Evolutionary conservation across 2,113 vertebrate genomes (phyloP).

Genomic region (Pitta sordida): DNA sequence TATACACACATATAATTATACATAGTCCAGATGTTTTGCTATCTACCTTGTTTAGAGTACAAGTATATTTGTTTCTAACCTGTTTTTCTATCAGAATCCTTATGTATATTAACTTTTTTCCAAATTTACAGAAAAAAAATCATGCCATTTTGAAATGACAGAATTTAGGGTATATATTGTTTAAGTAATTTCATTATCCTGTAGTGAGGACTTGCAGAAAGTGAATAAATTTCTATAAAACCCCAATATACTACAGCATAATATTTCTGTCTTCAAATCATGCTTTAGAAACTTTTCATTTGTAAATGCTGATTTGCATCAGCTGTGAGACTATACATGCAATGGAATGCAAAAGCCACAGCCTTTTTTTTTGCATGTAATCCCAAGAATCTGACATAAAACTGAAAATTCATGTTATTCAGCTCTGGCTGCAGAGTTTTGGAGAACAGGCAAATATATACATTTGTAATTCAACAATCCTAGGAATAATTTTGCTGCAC

Average conservation of each 20-base stretch:
- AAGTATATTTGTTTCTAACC: neutral
- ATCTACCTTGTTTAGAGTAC: neutral
- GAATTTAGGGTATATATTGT: neutral
- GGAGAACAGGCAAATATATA: neutral
- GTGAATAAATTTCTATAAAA: neutral
- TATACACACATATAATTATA: neutral
- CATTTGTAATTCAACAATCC: neutral
- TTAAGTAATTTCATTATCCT: neutral
- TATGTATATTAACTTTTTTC: neutral
- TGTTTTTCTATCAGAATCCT: neutral
- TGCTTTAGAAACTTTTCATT: neutral
- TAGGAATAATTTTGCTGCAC: neutral
- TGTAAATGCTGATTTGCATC: neutral
- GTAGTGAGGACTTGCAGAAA: neutral
- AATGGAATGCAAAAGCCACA: neutral
- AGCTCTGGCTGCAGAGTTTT: neutral
- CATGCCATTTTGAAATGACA: neutral
- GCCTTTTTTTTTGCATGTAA: neutral
- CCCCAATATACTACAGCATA: neutral
- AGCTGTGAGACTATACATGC: neutral
- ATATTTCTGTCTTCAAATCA: neutral
- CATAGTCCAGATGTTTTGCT: neutral
- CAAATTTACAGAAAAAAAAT: neutral
- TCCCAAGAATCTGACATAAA: neutral
- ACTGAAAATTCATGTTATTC: neutral